Percentiles rank a stretch among this genome's conserved stretches.
phyloP scores from a whole-genome alignment of 2,797 vertebrate genomes.

The Hybognathus amarus region DNA sequence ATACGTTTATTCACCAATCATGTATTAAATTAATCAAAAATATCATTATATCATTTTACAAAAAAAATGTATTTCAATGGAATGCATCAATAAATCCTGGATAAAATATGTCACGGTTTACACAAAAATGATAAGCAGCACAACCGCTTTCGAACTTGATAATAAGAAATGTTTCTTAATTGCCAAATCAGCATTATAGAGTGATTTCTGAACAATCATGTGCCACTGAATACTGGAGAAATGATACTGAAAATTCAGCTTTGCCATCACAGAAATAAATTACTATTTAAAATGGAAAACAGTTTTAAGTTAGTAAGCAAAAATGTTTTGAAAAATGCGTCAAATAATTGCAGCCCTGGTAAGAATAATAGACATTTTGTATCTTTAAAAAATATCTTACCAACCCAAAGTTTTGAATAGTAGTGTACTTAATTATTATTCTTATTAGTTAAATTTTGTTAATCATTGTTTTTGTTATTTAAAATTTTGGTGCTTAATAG shows the following conservation, averaged over 20 bases:
- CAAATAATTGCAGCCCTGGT: background rate
- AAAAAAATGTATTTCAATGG: no score
- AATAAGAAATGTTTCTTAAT: background rate
- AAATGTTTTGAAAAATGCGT: background rate
- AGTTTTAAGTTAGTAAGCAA: no score
- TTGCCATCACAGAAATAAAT: background rate
- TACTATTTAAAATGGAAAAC: background rate
- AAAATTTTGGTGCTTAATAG: background rate
- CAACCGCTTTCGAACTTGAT: background rate
- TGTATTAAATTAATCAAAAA: background rate
- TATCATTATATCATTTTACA: no score
- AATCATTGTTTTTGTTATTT: background rate
- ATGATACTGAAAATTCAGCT: background rate
- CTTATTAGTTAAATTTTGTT: background rate
- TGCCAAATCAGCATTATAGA: background rate
- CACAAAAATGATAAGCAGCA: no score
- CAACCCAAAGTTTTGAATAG: background rate
- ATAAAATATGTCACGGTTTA: no score
- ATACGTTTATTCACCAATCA: background rate
- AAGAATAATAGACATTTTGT: background rate
- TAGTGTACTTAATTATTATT: background rate
- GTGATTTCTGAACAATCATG: background rate
- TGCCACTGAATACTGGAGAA: background rate
- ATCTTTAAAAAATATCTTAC: background rate
- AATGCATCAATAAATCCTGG: no score